A percentile compares a stretch with the other conserved stretches of the same genome.
phyloP scores from a whole-genome alignment of 2,797 vertebrate genomes.

The Buceros bicornis region DNA sequence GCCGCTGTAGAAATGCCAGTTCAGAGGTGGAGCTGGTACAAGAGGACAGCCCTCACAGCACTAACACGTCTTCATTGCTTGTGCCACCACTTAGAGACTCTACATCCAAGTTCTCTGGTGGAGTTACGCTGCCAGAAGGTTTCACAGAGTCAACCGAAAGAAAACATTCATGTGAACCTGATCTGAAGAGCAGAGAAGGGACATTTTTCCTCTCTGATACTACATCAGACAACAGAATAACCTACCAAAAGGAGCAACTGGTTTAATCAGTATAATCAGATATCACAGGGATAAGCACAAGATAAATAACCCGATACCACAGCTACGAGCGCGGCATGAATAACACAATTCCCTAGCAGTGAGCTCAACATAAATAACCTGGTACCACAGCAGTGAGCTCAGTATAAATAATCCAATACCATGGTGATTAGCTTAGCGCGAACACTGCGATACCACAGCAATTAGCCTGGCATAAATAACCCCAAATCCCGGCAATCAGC shows the following conservation, averaged over 20 bases:
- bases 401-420: slow-evolving; percentile 70
- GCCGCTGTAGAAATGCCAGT: neutral
- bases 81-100: neutral
- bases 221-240: neutral
- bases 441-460: slow-evolving; percentile 45
- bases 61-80: accelerated
- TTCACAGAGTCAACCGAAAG: neutral
- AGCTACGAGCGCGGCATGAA: slow-evolving; percentile 30
- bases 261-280: slow-evolving; percentile 65
- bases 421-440: slow-evolving; percentile 69
- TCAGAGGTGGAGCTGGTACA: neutral
- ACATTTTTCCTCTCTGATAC: neutral
- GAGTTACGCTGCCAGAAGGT: neutral
- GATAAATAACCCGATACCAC: slow-evolving; percentile 44
- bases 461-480: slow-evolving; percentile 66
- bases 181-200: neutral
- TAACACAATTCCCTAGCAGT: slow-evolving; percentile 43
- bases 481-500: slow-evolving; percentile 48
- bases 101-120: neutral
- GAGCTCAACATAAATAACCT: slow-evolving; percentile 53
- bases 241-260: neutral
- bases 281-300: slow-evolving; percentile 50
- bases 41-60: neutral
- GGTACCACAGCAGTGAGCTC: slow-evolving; percentile 44
- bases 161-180: neutral